Evolutionary conservation across 2,797 vertebrate genomes (phyloP).

Genomic region (Paratrypauchen microcephalus): DNA sequence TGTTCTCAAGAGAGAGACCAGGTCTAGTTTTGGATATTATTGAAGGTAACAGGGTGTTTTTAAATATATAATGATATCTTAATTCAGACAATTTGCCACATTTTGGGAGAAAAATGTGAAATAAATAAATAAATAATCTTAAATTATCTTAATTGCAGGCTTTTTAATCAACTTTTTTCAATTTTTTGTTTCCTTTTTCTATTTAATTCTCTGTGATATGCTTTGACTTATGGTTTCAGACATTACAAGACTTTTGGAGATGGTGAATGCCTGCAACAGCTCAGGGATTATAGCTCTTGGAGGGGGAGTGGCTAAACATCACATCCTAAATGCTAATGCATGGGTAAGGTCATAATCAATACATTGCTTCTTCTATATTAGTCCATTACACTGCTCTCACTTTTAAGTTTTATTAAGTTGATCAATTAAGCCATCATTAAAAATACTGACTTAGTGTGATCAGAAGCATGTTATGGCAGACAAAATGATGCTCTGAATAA

Average conservation of each 20-base stretch:
- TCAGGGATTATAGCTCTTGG: conserved; percentile 87
- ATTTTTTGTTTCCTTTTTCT: too few species aligned
- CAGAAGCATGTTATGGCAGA: neutral
- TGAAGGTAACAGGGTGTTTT: conserved; percentile 70
- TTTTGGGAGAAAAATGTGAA: too few species aligned
- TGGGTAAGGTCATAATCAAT: conserved; percentile 76
- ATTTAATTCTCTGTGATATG: neutral
- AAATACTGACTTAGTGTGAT: neutral
- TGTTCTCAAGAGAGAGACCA: conserved; percentile 84
- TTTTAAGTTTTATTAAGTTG: conserved; percentile 1
- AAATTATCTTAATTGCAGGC: neutral
- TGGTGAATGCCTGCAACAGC: conserved; percentile 78
- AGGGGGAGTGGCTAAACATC: conserved; percentile 87
- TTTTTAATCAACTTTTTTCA: neutral
- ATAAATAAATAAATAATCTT: neutral
- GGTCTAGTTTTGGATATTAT: conserved; percentile 86
- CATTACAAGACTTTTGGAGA: conserved; percentile 79
- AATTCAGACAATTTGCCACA: too few species aligned
- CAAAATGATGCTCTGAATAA: neutral
- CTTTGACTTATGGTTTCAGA: conserved; percentile 54
- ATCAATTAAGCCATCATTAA: too few species aligned
- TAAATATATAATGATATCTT: neutral
- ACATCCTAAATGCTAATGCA: conserved; percentile 87
- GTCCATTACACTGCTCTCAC: neutral
- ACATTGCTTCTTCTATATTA: neutral